These are phyloP conservation scores for Tauraco hartlaubi DNA, from an alignment of 2,797 vertebrate genomes.

Conservation along the genomic window DNA sequence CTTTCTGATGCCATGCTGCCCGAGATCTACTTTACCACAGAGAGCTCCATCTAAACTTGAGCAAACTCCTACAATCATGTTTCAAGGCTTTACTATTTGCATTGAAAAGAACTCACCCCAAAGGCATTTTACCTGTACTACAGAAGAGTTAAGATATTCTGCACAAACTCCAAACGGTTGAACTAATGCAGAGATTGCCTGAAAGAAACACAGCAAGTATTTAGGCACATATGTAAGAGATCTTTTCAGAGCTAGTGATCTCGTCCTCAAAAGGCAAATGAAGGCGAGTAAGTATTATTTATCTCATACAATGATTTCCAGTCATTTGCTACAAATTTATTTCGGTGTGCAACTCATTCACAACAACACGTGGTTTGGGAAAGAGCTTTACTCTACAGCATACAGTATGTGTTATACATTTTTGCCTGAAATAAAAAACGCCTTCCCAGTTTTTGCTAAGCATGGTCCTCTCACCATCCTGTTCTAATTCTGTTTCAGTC, in stretches of 20 bases:
- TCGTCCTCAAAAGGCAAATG: not conserved
- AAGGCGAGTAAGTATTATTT: not conserved
- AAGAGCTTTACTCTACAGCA: not conserved
- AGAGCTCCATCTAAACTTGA: not conserved
- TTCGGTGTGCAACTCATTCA: not conserved
- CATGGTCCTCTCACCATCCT: not conserved
- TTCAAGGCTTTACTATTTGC: not conserved
- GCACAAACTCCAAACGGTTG: constrained; percentile 97
- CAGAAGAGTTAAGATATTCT: constrained; percentile 95
- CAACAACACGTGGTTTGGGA: not conserved
- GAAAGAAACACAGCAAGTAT: constrained; percentile 30
- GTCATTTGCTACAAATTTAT: not conserved
- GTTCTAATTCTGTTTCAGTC: not conserved
- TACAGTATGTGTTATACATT: not conserved
- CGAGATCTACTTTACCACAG: not conserved
- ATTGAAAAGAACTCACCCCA: not conserved
- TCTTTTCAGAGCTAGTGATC: not conserved
- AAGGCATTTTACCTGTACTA: constrained; percentile 91
- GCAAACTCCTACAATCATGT: not conserved
- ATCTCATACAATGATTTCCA: not conserved
- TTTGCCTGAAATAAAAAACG: not conserved
- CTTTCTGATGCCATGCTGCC: not conserved
- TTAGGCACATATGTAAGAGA: not conserved
- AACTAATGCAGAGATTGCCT: constrained; percentile 95
- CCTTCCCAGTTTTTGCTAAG: not conserved